A percentile compares a stretch with the other conserved stretches of the same genome.
Evolutionary conservation across 2,113 vertebrate genomes (phyloP).

Genomic region (Camelus dromedarius): DNA sequence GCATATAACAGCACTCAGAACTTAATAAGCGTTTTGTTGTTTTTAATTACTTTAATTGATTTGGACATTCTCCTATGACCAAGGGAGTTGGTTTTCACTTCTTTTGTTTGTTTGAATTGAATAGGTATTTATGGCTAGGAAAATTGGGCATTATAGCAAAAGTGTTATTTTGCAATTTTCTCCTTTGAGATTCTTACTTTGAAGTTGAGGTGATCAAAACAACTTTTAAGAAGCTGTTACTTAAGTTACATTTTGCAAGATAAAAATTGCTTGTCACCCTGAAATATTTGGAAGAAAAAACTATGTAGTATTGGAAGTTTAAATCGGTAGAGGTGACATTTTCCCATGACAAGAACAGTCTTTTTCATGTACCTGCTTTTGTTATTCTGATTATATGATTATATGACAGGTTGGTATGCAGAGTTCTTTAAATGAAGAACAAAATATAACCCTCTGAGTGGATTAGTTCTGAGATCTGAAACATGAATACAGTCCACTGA

Average conservation of each 20-base stretch:
- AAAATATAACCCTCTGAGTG: conserved; percentile 29
- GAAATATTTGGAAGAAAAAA: conserved; percentile 68
- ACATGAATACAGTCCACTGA: background rate
- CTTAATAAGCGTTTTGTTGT: background rate
- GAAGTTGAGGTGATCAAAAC: conserved; percentile 66
- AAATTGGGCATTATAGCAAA: background rate
- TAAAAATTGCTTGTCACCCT: conserved; percentile 57
- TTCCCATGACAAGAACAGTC: conserved; percentile 37
- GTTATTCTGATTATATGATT: background rate
- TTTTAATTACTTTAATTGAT: conserved; percentile 37
- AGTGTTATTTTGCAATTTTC: conserved; percentile 13
- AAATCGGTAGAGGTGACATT: conserved; percentile 44
- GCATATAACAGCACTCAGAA: background rate
- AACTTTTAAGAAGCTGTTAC: conserved; percentile 33
- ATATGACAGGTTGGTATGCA: conserved; percentile 49
- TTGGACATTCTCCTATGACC: background rate
- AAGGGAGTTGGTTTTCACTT: background rate
- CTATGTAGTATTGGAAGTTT: conserved; percentile 33
- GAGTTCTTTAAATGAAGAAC: conserved; percentile 51
- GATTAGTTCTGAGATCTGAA: background rate
- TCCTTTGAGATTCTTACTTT: conserved; percentile 39
- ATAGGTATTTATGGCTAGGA: background rate
- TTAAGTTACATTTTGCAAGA: conserved; percentile 39
- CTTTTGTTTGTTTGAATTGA: conserved; percentile 35
- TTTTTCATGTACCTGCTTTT: conserved; percentile 33